Evolutionary conservation across 1,140 invertebrate species (phyloP), one percentile per base, ranked within the genome.

Genomic region (Drosophila tristis): DNA sequence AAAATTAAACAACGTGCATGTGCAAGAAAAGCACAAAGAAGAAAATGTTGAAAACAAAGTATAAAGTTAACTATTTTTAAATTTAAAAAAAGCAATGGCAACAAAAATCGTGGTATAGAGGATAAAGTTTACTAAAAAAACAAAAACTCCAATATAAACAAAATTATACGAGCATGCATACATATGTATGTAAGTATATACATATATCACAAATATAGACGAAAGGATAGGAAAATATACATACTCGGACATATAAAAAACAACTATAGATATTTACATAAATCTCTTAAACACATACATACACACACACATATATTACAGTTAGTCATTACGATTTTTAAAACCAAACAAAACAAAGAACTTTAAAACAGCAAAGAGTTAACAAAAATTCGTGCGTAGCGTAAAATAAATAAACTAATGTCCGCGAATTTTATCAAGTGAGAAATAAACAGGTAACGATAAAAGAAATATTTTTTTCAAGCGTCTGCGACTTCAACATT

Each of bases 61-160:
- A 86, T 87, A 86, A 86, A 86, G 82, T 86, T 86, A 86, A 86
- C 82, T 86, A 86, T 86, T 86, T 86, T 87, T 86, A 87, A 87
- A 84, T 77, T 63, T 59, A 76, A 73, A 62, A 66, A 66, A 72
- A 53, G 23, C 58, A 75, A 63, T 43, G 50, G 53, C 51, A 67
- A 75, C 58, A 60, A 58, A 85, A 45, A 64, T 47, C 35, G 35
- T 13, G 4, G 35, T 39, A 39, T 39, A 39, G 35, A 39, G 11
- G 13, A 11, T 39, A 39, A 39, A 39, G 35, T 39, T 39, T 39
- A 39, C 35, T 39, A 2, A 39, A 39, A 39, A 39, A 29, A 13
- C 35, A 39, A 39, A 35, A 39, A 31, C 60, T 31, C 60, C 35
- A 50, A 42, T 64, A 65, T 66, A 65, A 65, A 53, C 3, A 9